Evolutionary conservation across 2,888 invertebrate genomes (phyloP), one percentile per base, ranked within the genome.

Genomic region (Myopa testacea): DNA sequence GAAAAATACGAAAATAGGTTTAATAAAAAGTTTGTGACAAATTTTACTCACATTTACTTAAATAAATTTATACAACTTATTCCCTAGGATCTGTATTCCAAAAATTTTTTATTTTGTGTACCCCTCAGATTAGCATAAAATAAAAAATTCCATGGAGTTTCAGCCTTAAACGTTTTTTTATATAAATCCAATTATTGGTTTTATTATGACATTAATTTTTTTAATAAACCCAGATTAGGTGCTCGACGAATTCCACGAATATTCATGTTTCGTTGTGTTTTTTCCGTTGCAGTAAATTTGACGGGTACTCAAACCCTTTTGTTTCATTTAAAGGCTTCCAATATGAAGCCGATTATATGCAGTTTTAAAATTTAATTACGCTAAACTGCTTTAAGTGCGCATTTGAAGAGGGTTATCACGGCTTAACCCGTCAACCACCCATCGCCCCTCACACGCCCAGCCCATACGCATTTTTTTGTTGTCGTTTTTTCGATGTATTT

Each of bases 371-470:
- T 75, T 75, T 52, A 67, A 67, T 67, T 52, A 68, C 67, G 38
- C 58, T 75, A 55, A 75, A 75, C 67, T n/a, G 67, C 75, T 50
- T 67, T 75, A 55, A 75, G 55, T 62, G 73, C 45, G 50, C 14
- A 26, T 16, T 16, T 52, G 38, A 10, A 55, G 65, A 67, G 75
- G 75, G 67, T 65, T 19, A 14, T 8, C 5, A 37, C 55, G 7
- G 40, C 14, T 52, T 75, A 65, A 67, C 55, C 75, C 67, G 12
- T 65, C 14, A 55, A 14, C 52, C 65, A 52, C 65, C 65, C 65
- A 52, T 8, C 67, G 14, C 45, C 73, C 40, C 63, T 34, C 19
- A 55, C 55, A 75, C 75, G 67, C 55, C 65, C 52, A 69, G 50
- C 12, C 40, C 7, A 26, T 38, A 38, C n/a, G 67, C 38, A 16